Evolutionary conservation across 2,888 invertebrate species (phyloP).

Genomic region (Ephialtes manifestator): DNA sequence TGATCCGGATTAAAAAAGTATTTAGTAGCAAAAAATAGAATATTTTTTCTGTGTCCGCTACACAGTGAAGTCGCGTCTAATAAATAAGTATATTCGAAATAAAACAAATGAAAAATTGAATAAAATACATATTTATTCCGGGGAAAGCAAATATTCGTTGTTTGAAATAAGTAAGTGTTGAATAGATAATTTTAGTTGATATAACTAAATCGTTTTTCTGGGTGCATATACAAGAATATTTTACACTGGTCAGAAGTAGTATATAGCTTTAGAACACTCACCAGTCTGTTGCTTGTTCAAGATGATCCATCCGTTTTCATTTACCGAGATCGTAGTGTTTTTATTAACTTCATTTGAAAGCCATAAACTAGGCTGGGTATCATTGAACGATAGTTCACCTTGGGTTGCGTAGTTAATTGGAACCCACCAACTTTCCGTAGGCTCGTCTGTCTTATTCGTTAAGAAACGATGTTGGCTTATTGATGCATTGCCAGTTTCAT

Average conservation of each 20-base stretch:
- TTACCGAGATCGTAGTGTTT: conserved; percentile 79
- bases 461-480: conserved; percentile 85
- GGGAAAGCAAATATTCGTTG: too few species aligned
- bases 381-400: conserved; percentile 83
- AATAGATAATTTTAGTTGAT: too few species aligned
- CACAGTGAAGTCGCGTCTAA: too few species aligned
- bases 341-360: conserved; percentile 76
- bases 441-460: neutral
- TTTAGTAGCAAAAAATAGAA: too few species aligned
- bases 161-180: too few species aligned
- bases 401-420: conserved; percentile 79
- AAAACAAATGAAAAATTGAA: too few species aligned
- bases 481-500: conserved; percentile 84
- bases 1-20: too few species aligned
- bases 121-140: too few species aligned
- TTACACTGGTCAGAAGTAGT: neutral
- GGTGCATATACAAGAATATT: conserved; percentile 4
- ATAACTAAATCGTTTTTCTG: too few species aligned
- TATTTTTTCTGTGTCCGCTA: too few species aligned
- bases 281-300: conserved; percentile 89
- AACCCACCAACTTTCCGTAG: conserved; percentile 76
- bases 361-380: conserved; percentile 87
- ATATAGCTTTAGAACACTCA: conserved; percentile 73
- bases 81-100: too few species aligned
- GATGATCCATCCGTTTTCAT: conserved; percentile 88